These are phyloP conservation scores for Hofmannophila pseudospretella DNA, from an alignment of 2,888 invertebrate species.

Conservation along the genomic window DNA sequence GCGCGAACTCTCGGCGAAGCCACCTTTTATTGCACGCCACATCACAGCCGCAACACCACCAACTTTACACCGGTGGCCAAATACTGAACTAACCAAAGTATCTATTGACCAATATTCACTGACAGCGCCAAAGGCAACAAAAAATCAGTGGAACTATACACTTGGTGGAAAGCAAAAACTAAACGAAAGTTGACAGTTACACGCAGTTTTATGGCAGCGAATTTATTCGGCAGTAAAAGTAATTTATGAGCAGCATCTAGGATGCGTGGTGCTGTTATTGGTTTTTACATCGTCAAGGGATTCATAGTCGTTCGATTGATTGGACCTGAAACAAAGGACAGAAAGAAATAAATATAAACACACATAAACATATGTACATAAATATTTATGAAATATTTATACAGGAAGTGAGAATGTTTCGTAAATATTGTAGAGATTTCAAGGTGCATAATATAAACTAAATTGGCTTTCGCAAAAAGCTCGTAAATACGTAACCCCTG, in stretches of 20 bases:
- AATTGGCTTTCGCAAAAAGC: too few species aligned
- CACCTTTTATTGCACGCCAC: slow-evolving; percentile 53
- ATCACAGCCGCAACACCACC: slow-evolving; percentile 43
- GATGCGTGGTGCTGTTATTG: slow-evolving; percentile 5
- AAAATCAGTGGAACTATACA: slow-evolving; percentile 2
- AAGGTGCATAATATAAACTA: too few species aligned
- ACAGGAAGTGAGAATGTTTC: too few species aligned
- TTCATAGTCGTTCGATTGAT: neutral
- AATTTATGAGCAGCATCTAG: slow-evolving; percentile 17
- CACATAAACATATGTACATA: too few species aligned
- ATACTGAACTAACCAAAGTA: neutral
- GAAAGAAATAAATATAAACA: too few species aligned
- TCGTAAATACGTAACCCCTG: too few species aligned
- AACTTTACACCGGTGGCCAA: neutral
- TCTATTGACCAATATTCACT: neutral
- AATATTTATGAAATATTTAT: too few species aligned
- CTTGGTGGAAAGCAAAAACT: slow-evolving; percentile 28
- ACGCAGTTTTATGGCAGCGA: slow-evolving; percentile 30
- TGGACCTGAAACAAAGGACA: slow-evolving; percentile 20
- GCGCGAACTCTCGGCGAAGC: slow-evolving; percentile 53
- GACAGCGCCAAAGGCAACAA: neutral
- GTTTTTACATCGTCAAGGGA: slow-evolving; percentile 4
- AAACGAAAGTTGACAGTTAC: slow-evolving; percentile 33
- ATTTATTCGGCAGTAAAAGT: slow-evolving; percentile 23
- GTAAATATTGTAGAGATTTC: too few species aligned